Percentiles rank a stretch among this genome's conserved stretches.
Evolutionary conservation across 2,113 vertebrate species (phyloP).

Genomic region (Penelope pileata): DNA sequence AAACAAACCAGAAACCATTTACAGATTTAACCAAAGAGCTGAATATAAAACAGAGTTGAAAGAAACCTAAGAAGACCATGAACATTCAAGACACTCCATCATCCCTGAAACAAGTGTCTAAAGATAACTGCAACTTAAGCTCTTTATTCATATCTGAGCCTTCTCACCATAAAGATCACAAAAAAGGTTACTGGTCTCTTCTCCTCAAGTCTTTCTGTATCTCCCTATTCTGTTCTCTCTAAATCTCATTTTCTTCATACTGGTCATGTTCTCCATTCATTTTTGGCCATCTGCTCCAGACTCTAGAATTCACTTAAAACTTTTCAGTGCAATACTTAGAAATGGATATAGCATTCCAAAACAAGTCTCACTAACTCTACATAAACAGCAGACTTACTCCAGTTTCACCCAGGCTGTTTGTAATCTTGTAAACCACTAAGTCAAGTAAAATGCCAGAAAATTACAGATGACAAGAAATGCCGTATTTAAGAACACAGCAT

Average conservation of each 20-base stretch:
- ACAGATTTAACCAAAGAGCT: background rate
- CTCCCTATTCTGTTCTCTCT: background rate
- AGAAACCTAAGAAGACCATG: background rate
- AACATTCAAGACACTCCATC: background rate
- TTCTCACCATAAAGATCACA: background rate
- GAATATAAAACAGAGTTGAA: background rate
- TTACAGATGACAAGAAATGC: background rate
- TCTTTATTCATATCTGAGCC: background rate
- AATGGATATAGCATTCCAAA: background rate
- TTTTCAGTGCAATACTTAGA: background rate
- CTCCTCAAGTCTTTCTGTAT: background rate
- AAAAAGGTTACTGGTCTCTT: background rate
- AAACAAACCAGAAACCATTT: background rate
- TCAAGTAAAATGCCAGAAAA: background rate
- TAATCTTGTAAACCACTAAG: background rate
- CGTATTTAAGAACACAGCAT: background rate
- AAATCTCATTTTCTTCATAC: background rate
- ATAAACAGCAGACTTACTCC: background rate
- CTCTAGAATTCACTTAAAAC: background rate
- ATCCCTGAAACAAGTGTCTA: background rate
- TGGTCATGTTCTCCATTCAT: background rate
- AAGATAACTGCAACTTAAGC: background rate
- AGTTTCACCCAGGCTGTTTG: background rate
- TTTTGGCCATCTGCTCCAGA: background rate
- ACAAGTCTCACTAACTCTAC: background rate